Conservation (phyloP, 2,113 vertebrate species). For the Corythornis cristatus region DNA sequence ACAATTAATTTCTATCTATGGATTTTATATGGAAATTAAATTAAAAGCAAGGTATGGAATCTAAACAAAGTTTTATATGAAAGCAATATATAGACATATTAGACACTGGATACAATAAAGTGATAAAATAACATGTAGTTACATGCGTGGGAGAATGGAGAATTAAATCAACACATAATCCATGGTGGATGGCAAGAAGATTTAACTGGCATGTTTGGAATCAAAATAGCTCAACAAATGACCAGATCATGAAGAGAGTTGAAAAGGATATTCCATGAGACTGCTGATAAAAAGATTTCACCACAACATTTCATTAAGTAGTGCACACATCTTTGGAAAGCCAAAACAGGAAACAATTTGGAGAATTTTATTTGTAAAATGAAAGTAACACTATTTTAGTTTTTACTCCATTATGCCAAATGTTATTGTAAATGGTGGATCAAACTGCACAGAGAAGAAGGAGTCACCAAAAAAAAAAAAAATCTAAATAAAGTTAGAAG, state of each 20-base stretch:
- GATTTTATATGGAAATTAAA: not conserved
- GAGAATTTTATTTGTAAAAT: not conserved
- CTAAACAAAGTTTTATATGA: not conserved
- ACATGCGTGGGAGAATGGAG: not conserved
- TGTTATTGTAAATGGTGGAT: not conserved
- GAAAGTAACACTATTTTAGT: not conserved
- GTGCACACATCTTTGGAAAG: not conserved
- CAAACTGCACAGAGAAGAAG: not conserved
- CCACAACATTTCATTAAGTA: not conserved
- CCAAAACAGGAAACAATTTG: not conserved
- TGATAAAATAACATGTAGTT: not conserved
- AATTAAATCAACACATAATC: not conserved
- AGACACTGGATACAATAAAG: not conserved
- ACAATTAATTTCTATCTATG: not conserved
- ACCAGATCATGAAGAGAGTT: not conserved
- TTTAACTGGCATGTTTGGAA: not conserved
- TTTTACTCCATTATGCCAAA: not conserved
- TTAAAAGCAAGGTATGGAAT: not conserved
- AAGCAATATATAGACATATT: not conserved
- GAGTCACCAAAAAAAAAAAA: not conserved
- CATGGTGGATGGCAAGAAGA: not conserved
- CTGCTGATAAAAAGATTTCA: not conserved
- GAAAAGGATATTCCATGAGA: not conserved
- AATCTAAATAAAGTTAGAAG: not conserved
- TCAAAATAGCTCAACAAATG: not conserved